Evolutionary conservation across 23 tunicate genomes (phyloP).

Genomic region (Aplidium turbinatum): DNA sequence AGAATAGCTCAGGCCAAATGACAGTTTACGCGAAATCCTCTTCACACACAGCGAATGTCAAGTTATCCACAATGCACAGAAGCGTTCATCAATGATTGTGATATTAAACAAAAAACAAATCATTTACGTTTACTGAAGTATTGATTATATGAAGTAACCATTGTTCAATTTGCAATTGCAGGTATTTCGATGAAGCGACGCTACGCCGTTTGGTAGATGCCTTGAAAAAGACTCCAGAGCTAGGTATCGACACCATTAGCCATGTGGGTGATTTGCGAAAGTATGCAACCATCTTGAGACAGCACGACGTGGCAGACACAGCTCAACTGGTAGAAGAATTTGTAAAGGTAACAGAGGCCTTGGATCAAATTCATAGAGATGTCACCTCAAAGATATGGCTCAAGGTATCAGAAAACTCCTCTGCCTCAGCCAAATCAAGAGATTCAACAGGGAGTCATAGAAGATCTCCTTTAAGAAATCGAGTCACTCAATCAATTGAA

Average conservation of each 20-base stretch:
- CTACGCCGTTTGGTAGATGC: conserved; percentile 51
- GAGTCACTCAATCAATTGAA: conserved; percentile 55
- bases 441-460: conserved; percentile 43
- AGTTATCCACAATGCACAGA: no score
- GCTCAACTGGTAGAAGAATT: conserved; percentile 62
- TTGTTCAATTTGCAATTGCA: no score
- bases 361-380: conserved; percentile 71
- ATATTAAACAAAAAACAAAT: no score
- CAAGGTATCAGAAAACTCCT: conserved; percentile 28
- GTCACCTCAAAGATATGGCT: conserved; percentile 66
- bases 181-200: conserved; percentile 33
- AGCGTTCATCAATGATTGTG: no score
- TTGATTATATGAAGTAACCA: no score
- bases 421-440: conserved; percentile 52
- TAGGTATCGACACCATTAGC: conserved; percentile 46
- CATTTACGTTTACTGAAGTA: no score
- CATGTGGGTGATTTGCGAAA: conserved; percentile 64
- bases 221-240: conserved; percentile 34
- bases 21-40: no score
- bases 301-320: conserved; percentile 64
- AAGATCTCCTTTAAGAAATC: conserved; percentile 51
- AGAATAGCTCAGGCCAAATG: no score
- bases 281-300: conserved; percentile 58
- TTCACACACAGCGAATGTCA: no score
- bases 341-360: conserved; percentile 65